These are phyloP conservation scores for Cataglyphis livida DNA, from an alignment of 2,888 invertebrate genomes.

Conservation along the genomic window DNA sequence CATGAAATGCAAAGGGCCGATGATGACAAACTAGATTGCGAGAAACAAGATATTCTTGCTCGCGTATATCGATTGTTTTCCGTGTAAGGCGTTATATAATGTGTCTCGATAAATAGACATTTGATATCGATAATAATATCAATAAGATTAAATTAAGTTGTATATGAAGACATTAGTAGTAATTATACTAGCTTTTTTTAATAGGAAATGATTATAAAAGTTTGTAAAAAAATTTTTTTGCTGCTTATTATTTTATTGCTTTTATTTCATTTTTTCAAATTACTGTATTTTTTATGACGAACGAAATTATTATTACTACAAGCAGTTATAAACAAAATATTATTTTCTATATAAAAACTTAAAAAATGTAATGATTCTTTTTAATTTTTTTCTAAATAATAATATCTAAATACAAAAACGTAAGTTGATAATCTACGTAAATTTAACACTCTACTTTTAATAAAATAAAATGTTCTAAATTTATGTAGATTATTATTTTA, in stretches of 20 bases:
- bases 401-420: neutral
- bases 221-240: neutral
- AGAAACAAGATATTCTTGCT: neutral
- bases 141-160: neutral
- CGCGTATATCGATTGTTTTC: constrained; percentile 14
- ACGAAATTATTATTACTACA: neutral
- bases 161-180: neutral
- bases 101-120: neutral
- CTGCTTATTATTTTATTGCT: neutral
- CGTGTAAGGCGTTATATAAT: neutral
- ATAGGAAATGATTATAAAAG: neutral
- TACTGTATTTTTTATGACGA: neutral
- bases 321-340: neutral
- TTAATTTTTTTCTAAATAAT: neutral
- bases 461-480: too few relatives aligned
- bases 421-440: neutral
- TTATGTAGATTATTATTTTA: too few relatives aligned
- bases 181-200: neutral
- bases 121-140: neutral
- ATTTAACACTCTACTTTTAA: neutral
- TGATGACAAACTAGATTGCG: neutral
- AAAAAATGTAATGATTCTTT: neutral
- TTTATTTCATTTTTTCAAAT: neutral
- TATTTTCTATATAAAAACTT: neutral
- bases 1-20: neutral